phyloP scores from a whole-genome alignment of 2,797 vertebrate species.

The Sebastes melanostomus region DNA sequence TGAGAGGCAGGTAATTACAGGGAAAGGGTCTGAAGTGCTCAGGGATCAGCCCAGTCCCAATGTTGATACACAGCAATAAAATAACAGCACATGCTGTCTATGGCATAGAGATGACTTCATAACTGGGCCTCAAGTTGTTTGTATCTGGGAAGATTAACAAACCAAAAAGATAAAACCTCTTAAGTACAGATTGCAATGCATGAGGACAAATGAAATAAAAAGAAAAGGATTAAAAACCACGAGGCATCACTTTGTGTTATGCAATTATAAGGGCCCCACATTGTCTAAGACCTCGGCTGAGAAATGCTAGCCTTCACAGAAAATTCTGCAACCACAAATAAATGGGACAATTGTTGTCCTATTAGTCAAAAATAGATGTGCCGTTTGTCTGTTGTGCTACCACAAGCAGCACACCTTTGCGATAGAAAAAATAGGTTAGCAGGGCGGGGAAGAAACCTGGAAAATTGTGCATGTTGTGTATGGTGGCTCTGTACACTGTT shows the following conservation, averaged over 20 bases:
- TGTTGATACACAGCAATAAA: slow-evolving; percentile 64
- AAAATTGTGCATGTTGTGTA: slow-evolving; percentile 64
- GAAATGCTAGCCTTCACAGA: slow-evolving; percentile 69
- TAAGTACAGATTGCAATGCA: background rate
- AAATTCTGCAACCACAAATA: slow-evolving; percentile 75
- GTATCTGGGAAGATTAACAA: slow-evolving; percentile 9
- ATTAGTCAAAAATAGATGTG: slow-evolving; percentile 78
- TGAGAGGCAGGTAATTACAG: slow-evolving; percentile 83
- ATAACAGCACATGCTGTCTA: slow-evolving; percentile 24
- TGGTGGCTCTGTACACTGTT: slow-evolving; percentile 33
- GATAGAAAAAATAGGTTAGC: slow-evolving; percentile 92
- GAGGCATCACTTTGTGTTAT: background rate
- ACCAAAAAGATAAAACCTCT: background rate
- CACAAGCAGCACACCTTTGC: slow-evolving; percentile 71
- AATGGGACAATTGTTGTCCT: slow-evolving; percentile 77
- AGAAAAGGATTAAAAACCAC: background rate
- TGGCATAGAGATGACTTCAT: slow-evolving; percentile 24
- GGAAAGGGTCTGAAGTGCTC: slow-evolving; percentile 64
- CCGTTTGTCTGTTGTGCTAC: slow-evolving; percentile 73
- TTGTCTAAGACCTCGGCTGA: slow-evolving; percentile 55
- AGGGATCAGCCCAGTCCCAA: slow-evolving; percentile 63
- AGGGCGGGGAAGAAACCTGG: slow-evolving; percentile 89
- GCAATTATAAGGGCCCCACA: slow-evolving; percentile 15
- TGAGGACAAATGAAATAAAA: background rate
- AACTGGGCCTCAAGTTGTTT: slow-evolving; percentile 28